phyloP scores from a whole-genome alignment of 1,140 invertebrate species.

The Rhizoglyphus robini region DNA sequence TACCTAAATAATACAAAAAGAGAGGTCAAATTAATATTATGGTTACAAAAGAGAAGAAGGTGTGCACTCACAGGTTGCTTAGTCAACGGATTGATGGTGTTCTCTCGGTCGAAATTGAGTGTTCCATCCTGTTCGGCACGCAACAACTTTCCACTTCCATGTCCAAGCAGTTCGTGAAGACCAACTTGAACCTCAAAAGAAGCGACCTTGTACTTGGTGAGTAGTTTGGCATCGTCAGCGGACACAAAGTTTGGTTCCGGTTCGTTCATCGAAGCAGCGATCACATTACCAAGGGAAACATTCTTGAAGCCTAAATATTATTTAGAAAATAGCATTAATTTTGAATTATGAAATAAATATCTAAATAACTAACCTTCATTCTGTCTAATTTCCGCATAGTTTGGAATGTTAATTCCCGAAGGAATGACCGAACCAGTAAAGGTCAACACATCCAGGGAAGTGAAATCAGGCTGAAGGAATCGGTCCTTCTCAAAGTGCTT shows the following conservation, averaged over 20 bases:
- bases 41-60: no score
- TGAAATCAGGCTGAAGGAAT: slow-evolving; percentile 86
- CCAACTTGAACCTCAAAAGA: slow-evolving; percentile 78
- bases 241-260: slow-evolving; percentile 22
- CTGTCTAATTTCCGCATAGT: slow-evolving; percentile 91
- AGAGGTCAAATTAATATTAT: no score
- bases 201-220: slow-evolving; percentile 53
- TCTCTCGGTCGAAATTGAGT: slow-evolving; percentile 64
- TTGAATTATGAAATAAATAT: no score
- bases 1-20: no score
- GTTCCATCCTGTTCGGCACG: slow-evolving; percentile 53
- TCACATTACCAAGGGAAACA: slow-evolving; percentile 84
- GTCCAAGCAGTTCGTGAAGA: slow-evolving; percentile 81
- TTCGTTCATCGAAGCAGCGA: slow-evolving; percentile 48
- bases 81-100: slow-evolving; percentile 51
- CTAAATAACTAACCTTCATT: no score
- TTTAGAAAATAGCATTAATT: no score
- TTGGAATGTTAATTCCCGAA: slow-evolving; percentile 91
- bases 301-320: no score
- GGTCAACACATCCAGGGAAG: slow-evolving; percentile 82
- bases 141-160: slow-evolving; percentile 86
- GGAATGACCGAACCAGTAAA: slow-evolving; percentile 83
- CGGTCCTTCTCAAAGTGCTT: slow-evolving; percentile 73
- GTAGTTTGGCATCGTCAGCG: slow-evolving; percentile 34
- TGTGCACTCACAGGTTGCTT: slow-evolving; percentile 2